Conservation (phyloP, 1,140 invertebrate genomes). For the Caerostris extrusa region DNA sequence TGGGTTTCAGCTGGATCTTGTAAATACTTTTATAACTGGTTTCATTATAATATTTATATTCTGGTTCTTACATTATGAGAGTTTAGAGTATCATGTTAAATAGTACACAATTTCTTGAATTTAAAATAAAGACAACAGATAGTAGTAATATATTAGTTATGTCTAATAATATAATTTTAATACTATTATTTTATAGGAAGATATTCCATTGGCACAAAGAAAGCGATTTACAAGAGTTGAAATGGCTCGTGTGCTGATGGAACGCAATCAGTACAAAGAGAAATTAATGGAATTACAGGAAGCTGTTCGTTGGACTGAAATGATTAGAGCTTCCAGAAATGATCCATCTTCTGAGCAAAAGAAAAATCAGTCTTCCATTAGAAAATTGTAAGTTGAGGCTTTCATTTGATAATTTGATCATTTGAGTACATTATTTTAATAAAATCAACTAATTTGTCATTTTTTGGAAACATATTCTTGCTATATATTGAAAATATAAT, state of each 20-base stretch:
- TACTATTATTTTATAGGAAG: conserved; percentile 83
- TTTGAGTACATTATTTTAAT: too few relatives aligned
- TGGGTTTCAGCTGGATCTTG: too few relatives aligned
- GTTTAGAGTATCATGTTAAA: too few relatives aligned
- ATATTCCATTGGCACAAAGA: conserved; percentile 96
- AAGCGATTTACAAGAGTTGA: conserved; percentile 98
- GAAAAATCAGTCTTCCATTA: conserved; percentile 79
- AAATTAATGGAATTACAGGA: conserved; percentile 99
- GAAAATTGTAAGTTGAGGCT: conserved; percentile 80
- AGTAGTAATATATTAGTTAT: too few relatives aligned
- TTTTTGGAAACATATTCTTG: not conserved
- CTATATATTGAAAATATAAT: too few relatives aligned
- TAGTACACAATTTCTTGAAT: too few relatives aligned
- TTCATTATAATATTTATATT: too few relatives aligned
- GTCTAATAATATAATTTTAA: too few relatives aligned
- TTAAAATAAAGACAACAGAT: too few relatives aligned
- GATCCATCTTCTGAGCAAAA: conserved; percentile 83
- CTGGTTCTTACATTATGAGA: too few relatives aligned
- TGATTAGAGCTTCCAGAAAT: conserved; percentile 89
- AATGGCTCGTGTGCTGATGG: conserved; percentile 99
- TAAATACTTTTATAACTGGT: too few relatives aligned
- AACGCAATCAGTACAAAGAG: conserved; percentile 98
- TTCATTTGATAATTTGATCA: not conserved
- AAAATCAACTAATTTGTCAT: not conserved
- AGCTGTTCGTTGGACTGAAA: conserved; percentile 98